phyloP scores from a whole-genome alignment of 2,113 vertebrate species.

The Dromaius novaehollandiae region DNA sequence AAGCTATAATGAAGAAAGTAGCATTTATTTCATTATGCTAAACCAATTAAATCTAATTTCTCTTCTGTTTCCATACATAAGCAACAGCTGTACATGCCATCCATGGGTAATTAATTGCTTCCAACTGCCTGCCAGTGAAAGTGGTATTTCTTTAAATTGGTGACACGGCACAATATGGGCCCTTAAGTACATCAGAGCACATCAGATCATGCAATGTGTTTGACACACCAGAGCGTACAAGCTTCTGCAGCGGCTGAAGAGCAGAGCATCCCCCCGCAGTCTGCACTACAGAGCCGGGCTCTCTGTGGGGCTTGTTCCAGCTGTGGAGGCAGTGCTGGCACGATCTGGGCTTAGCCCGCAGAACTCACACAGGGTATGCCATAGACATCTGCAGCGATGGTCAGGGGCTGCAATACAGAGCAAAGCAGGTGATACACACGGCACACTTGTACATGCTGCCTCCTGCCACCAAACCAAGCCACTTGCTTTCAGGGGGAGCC shows the following conservation, averaged over 20 bases:
- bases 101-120: conserved; percentile 76
- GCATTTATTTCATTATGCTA: conserved; percentile 75
- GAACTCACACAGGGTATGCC: neutral
- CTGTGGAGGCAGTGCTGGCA: neutral
- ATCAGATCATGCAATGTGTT: neutral
- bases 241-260: neutral
- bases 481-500: neutral
- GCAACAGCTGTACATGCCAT: conserved; percentile 75
- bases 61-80: conserved; percentile 79
- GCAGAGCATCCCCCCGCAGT: neutral
- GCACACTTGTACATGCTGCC: accelerated
- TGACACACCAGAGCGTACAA: neutral
- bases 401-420: neutral
- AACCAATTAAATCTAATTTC: conserved; percentile 81
- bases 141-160: conserved; percentile 51
- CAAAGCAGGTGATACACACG: neutral
- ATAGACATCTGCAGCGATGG: neutral
- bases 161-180: conserved; percentile 1
- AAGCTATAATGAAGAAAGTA: conserved; percentile 78
- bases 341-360: neutral
- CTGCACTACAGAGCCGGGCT: neutral
- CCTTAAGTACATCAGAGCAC: neutral
- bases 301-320: neutral
- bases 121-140: conserved; percentile 66
- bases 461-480: accelerated